Conservation (phyloP, 1,140 invertebrate genomes). For the Caenorhabditis brenneri region DNA sequence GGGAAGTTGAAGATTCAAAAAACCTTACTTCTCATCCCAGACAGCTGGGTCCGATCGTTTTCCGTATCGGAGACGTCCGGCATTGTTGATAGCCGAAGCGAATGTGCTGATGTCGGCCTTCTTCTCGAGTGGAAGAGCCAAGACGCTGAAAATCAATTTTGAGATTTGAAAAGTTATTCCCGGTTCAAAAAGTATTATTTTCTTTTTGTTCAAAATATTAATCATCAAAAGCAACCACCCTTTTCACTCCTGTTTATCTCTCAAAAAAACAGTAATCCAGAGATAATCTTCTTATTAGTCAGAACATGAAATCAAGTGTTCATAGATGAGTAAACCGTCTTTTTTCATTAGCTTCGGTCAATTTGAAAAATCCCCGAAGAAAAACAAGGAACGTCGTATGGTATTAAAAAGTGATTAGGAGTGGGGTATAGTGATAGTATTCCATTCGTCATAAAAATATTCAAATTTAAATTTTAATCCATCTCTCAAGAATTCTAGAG, state of each 20-base stretch:
- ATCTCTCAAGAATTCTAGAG: too few species aligned
- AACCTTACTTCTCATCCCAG: constrained; percentile 4
- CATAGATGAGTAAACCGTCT: background rate
- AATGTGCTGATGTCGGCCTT: constrained; percentile 26
- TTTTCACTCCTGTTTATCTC: background rate
- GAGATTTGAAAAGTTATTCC: too few species aligned
- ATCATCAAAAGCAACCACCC: too few species aligned
- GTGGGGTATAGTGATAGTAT: too few species aligned
- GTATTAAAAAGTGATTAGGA: too few species aligned
- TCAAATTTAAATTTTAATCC: too few species aligned
- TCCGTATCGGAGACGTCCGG: constrained; percentile 18
- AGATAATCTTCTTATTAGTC: background rate
- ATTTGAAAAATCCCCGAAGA: too few species aligned
- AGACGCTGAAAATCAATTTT: background rate
- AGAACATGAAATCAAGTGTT: background rate
- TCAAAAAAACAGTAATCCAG: background rate
- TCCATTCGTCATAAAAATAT: too few species aligned
- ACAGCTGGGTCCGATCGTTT: background rate
- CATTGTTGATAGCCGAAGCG: constrained; percentile 25
- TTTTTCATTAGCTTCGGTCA: too few species aligned
- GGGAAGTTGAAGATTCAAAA: background rate
- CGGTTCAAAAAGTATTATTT: too few species aligned
- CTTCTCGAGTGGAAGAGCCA: constrained; percentile 13
- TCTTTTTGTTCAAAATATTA: too few species aligned
- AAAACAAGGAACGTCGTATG: too few species aligned